Percentiles rank a stretch among this genome's conserved stretches.
Evolutionary conservation across 2,113 vertebrate species (phyloP).

Genomic region (Vidua chalybeata): DNA sequence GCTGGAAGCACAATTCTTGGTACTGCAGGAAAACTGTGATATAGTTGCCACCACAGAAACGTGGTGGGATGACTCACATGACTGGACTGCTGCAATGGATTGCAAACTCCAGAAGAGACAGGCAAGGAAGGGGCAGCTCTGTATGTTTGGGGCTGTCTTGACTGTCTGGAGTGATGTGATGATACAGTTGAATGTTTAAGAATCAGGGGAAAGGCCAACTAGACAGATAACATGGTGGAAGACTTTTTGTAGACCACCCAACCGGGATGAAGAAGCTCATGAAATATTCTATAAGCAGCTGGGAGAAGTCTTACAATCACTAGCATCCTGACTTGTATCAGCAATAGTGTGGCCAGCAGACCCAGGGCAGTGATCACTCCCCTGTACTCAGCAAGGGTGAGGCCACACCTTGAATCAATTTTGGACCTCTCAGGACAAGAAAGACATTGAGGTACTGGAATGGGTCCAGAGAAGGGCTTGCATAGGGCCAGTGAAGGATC

Average conservation of each 20-base stretch:
- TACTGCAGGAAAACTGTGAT: not conserved
- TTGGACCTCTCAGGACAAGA: not conserved
- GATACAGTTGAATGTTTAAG: not conserved
- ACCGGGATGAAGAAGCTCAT: not conserved
- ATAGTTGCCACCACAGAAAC: fast-evolving
- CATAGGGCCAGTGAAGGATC: not conserved
- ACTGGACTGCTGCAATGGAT: not conserved
- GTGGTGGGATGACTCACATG: not conserved
- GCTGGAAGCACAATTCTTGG: not conserved
- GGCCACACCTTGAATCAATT: not conserved
- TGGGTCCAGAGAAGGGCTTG: not conserved
- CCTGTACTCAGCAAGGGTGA: not conserved
- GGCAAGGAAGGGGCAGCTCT: not conserved
- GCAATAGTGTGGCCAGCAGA: not conserved
- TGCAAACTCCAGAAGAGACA: not conserved
- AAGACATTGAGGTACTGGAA: not conserved
- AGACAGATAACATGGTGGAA: not conserved
- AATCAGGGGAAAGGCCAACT: not conserved
- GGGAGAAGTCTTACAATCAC: not conserved
- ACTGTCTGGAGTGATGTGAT: not conserved
- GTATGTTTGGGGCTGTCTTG: not conserved
- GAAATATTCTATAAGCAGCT: not conserved
- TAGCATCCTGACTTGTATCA: not conserved
- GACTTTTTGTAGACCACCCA: not conserved
- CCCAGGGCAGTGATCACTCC: not conserved